phyloP scores from a whole-genome alignment of 2,888 invertebrate genomes.

The Acronicta psi region DNA sequence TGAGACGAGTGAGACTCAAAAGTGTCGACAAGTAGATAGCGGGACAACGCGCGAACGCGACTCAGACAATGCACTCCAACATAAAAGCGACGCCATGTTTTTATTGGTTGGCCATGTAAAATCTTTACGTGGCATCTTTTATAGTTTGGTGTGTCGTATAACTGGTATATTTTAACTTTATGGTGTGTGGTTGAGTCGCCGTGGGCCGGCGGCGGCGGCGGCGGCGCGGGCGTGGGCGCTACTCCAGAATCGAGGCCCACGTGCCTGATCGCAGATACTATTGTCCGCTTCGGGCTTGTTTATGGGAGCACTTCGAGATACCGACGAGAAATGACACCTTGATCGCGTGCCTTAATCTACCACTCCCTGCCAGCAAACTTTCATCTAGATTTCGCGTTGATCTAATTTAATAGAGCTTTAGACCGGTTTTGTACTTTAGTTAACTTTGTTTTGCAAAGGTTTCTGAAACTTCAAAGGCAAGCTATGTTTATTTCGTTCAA shows the following conservation, averaged over 20 bases:
- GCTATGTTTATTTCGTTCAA: slow-evolving; percentile 4
- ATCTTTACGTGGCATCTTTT: slow-evolving; percentile 81
- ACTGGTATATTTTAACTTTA: slow-evolving; percentile 83
- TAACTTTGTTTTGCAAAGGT: slow-evolving; percentile 10
- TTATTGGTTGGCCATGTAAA: slow-evolving; percentile 79
- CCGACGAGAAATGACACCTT: slow-evolving; percentile 76
- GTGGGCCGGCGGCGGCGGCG: slow-evolving; percentile 60
- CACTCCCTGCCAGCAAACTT: slow-evolving; percentile 55
- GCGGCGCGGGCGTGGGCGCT: slow-evolving; percentile 86
- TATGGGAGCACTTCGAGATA: slow-evolving; percentile 78
- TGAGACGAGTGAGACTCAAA: slow-evolving; percentile 45
- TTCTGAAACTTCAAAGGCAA: not conserved
- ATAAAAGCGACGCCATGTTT: slow-evolving; percentile 78
- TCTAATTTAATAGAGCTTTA: slow-evolving; percentile 39
- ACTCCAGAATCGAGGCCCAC: slow-evolving; percentile 84
- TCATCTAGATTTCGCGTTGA: slow-evolving; percentile 49
- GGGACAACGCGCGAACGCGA: slow-evolving; percentile 61
- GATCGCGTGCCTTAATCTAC: slow-evolving; percentile 72
- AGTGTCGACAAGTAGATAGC: slow-evolving; percentile 54
- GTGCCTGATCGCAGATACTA: slow-evolving; percentile 84
- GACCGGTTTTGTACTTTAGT: slow-evolving; percentile 33
- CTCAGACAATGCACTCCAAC: slow-evolving; percentile 77
- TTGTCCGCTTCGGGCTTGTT: slow-evolving; percentile 82
- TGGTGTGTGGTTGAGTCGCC: slow-evolving; percentile 66
- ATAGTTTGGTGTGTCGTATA: slow-evolving; percentile 78